Conservation (phyloP, 2,113 vertebrate genomes). For the Tichodroma muraria region DNA sequence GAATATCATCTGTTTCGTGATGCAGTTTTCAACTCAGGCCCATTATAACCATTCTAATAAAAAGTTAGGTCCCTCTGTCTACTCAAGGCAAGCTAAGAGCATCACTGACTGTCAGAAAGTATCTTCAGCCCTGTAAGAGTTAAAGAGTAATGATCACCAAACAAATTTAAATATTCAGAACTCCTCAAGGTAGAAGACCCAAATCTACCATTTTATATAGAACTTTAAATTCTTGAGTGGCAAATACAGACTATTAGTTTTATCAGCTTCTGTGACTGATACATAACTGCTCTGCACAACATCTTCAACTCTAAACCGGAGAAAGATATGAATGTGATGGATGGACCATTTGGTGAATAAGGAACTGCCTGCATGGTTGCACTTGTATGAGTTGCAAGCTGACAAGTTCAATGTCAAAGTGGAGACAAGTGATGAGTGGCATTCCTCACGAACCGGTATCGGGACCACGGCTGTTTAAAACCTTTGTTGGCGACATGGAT, state of each 20-base stretch:
- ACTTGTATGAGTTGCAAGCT: not conserved
- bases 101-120: not conserved
- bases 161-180: not conserved
- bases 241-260: not conserved
- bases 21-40: not conserved
- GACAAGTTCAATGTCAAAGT: not conserved
- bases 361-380: not conserved
- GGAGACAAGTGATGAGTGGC: not conserved
- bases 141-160: not conserved
- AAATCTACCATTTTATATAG: not conserved
- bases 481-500: accelerated
- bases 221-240: not conserved
- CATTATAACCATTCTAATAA: not conserved
- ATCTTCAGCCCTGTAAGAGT: not conserved
- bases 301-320: not conserved
- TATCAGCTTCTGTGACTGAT: not conserved
- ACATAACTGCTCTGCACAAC: not conserved
- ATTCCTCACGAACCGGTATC: not conserved
- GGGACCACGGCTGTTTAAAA: not conserved
- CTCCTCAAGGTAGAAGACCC: not conserved
- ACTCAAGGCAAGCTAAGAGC: not conserved
- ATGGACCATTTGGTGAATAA: not conserved
- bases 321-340: not conserved
- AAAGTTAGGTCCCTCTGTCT: not conserved
- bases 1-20: not conserved